Conservation (phyloP, 2,888 invertebrate species). For the Xanthostigma xanthostigma region DNA sequence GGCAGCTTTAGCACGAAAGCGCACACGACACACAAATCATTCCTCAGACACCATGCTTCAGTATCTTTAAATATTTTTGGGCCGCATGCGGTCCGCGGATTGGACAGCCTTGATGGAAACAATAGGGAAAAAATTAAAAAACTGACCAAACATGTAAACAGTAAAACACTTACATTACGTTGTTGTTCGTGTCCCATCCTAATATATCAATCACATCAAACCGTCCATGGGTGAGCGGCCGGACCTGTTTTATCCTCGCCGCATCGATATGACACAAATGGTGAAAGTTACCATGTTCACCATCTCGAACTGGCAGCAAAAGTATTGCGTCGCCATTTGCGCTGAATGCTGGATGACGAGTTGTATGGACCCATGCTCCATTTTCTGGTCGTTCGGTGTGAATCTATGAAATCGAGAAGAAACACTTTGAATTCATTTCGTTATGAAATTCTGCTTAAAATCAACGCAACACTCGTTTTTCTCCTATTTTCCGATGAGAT, state of each 20-base stretch:
- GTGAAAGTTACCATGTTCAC: conserved; percentile 42
- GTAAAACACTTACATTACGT: conserved; percentile 41
- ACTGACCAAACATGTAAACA: neutral
- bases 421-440: neutral
- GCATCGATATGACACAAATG: conserved; percentile 33
- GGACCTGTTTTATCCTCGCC: conserved; percentile 23
- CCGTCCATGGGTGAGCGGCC: conserved; percentile 53
- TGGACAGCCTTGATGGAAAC: too few relatives aligned
- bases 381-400: conserved; percentile 30
- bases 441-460: neutral
- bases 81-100: too few relatives aligned
- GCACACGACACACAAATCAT: too few relatives aligned
- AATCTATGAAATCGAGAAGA: conserved; percentile 3
- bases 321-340: conserved; percentile 3
- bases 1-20: too few relatives aligned
- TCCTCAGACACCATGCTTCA: too few relatives aligned
- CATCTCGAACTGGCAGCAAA: conserved; percentile 40
- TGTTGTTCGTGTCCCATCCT: conserved; percentile 60
- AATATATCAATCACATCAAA: conserved; percentile 59
- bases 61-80: too few relatives aligned
- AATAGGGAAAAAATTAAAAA: too few relatives aligned
- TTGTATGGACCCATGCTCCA: conserved; percentile 24
- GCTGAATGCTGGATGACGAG: neutral
- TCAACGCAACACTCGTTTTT: too few relatives aligned
- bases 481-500: too few relatives aligned